phyloP scores from a whole-genome alignment of 2,888 invertebrate species.

The Eupithecia subfuscata region DNA sequence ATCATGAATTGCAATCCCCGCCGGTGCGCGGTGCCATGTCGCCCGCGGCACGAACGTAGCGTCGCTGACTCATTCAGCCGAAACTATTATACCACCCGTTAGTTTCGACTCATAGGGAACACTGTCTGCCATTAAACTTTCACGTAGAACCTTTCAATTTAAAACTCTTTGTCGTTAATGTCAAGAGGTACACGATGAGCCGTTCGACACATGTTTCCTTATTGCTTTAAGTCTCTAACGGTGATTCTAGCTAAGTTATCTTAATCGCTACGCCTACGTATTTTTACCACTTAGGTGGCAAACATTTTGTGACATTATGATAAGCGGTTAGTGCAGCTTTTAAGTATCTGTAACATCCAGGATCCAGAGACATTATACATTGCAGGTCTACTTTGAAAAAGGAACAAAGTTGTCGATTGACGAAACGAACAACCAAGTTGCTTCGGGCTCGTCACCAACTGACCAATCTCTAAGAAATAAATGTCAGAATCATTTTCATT shows the following conservation, averaged over 20 bases:
- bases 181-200: slow-evolving; percentile 2
- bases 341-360: not conserved
- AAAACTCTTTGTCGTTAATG: slow-evolving; percentile 10
- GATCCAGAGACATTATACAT: not conserved
- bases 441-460: too few relatives aligned
- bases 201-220: not conserved
- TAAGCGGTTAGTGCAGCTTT: not conserved
- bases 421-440: too few relatives aligned
- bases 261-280: not conserved
- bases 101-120: slow-evolving; percentile 25
- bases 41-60: slow-evolving; percentile 62
- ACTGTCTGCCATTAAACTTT: slow-evolving; percentile 15
- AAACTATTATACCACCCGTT: slow-evolving; percentile 34
- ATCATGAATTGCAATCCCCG: slow-evolving; percentile 65
- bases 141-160: not conserved
- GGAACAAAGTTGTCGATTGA: too few relatives aligned
- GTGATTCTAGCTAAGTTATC: not conserved
- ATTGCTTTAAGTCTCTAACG: not conserved
- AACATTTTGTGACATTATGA: not conserved
- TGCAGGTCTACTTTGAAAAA: not conserved
- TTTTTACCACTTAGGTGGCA: not conserved
- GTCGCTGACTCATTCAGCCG: slow-evolving; percentile 53
- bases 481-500: too few relatives aligned
- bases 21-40: slow-evolving; percentile 67
- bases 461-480: too few relatives aligned